A percentile compares a stretch with the other conserved stretches of the same genome.
Evolutionary conservation across 1,140 invertebrate genomes (phyloP).

Genomic region (Pseudobourletiella spinata): DNA sequence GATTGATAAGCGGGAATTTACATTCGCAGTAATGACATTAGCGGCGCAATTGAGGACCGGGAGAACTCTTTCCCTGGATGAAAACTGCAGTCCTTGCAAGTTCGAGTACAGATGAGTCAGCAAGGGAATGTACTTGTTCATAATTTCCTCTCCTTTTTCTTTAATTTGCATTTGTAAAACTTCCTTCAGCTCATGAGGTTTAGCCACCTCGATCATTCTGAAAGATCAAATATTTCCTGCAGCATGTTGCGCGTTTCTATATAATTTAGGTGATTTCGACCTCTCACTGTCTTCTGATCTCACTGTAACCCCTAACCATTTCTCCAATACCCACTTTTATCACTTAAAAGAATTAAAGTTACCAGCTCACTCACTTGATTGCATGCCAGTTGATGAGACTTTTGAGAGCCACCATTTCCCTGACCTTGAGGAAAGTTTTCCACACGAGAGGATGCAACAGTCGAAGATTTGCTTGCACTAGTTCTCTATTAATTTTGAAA

Average conservation of each 20-base stretch:
- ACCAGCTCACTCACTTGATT: constrained; percentile 9
- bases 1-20: too few relatives aligned
- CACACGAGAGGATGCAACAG: constrained; percentile 22
- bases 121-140: constrained; percentile 17
- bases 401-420: constrained; percentile 17
- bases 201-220: constrained; percentile 8
- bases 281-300: too few relatives aligned
- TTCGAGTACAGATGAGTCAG: constrained; percentile 22
- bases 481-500: not conserved
- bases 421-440: constrained; percentile 24
- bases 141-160: constrained; percentile 22
- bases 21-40: constrained; percentile 23
- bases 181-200: constrained; percentile 30
- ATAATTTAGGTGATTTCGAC: too few relatives aligned
- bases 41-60: constrained; percentile 22
- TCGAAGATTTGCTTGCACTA: constrained; percentile 6
- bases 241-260: too few relatives aligned
- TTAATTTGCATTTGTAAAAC: constrained; percentile 23
- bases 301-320: too few relatives aligned
- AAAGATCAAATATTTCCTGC: too few relatives aligned
- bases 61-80: not conserved
- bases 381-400: constrained; percentile 14
- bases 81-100: not conserved
- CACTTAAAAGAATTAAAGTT: too few relatives aligned
- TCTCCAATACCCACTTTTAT: too few relatives aligned